Percentiles rank a stretch among this genome's conserved stretches.
Conservation (phyloP, 2,888 invertebrate species). For the Drosophila siamana region DNA sequence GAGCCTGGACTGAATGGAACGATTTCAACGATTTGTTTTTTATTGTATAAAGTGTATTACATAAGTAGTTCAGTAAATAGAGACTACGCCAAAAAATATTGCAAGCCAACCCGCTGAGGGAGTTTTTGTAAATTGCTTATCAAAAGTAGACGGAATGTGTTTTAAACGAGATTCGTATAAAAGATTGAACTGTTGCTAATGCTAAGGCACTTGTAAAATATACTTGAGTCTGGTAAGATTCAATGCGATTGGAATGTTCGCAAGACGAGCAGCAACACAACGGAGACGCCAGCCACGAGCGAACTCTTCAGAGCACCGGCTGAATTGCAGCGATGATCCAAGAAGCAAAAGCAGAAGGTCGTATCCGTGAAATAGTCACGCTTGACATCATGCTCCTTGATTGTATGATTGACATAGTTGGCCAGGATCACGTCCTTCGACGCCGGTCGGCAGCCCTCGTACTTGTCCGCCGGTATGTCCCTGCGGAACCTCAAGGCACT, state of each 20-base stretch:
- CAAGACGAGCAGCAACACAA: slow-evolving; percentile 30
- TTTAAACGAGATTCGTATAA: slow-evolving; percentile 62
- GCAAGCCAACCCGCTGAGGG: slow-evolving; percentile 28
- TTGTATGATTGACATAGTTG: slow-evolving; percentile 94
- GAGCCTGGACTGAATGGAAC: slow-evolving; percentile 19
- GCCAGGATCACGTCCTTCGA: slow-evolving; percentile 92
- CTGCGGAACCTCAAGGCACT: slow-evolving; percentile 92
- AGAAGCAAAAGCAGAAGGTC: slow-evolving; percentile 95
- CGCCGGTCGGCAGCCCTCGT: slow-evolving; percentile 94
- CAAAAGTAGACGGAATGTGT: slow-evolving; percentile 29
- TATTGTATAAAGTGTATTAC: slow-evolving; percentile 69
- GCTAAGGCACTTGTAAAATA: slow-evolving; percentile 52
- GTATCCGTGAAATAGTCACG: slow-evolving; percentile 93
- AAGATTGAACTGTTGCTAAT: slow-evolving; percentile 49
- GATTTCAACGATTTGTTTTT: slow-evolving; percentile 41
- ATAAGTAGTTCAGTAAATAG: slow-evolving; percentile 63
- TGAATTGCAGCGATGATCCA: slow-evolving; percentile 94
- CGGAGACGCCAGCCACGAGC: slow-evolving; percentile 19
- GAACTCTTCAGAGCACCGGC: slow-evolving; percentile 43
- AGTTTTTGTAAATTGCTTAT: slow-evolving; percentile 22
- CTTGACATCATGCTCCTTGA: slow-evolving; percentile 93
- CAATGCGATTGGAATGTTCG: slow-evolving; percentile 19
- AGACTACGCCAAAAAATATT: slow-evolving; percentile 48
- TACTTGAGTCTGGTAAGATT: background rate
- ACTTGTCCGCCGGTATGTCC: slow-evolving; percentile 96